Base-by-base conservation (phyloP, 2,888 invertebrate species). In the Darwinula stevensoni region DNA sequence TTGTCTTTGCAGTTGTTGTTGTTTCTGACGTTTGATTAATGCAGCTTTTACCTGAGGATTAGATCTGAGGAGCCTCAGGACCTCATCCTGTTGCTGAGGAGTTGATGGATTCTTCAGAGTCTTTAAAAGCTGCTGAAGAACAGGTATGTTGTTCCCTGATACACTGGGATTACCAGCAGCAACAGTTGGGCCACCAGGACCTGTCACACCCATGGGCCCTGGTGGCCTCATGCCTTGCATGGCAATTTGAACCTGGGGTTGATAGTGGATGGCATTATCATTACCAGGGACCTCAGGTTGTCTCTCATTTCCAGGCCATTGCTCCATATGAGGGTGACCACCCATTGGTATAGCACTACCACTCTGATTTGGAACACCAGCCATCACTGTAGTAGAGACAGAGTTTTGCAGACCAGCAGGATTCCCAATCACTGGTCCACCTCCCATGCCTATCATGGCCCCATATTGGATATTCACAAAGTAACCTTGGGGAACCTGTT, bases 21-120 rank as follows among this genome's bases (percentile, higher is more conserved):
- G 38, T 16, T 30, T 32, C 18, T 39, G 39, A 51, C 78, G 76
- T 46, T 82, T 80, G 40, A 88, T 74, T 47, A 82, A 82, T 33
- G 84, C 80, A 34, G 84, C 80, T 80, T 88, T 86, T 30, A 91
- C 61, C 43, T 76, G 78, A 27, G 88, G 88, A 56, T 82, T 82
- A 44, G 71, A 68, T 65, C 88, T 70, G 14, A 91, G 64, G 50
- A 80, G 71, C 43, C 74, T 73, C 34, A 78, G 53, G 37, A 73
- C 73, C 42, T 71, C 63, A 9, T 36, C 31, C 17, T 37, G 33
- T 27, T 35, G 36, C 32, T 37, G 40, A 62, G 62, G 30, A 58
- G 59, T 41, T 52, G 45, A 9, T 6, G 22, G 22, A n/a, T 22
- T 22, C 22, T n/a, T n/a, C n/a, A n/a, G n/a, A n/a, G n/a, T 22